Base-by-base conservation (phyloP, 1,140 invertebrate genomes). In the Drosophila virilis region DNA sequence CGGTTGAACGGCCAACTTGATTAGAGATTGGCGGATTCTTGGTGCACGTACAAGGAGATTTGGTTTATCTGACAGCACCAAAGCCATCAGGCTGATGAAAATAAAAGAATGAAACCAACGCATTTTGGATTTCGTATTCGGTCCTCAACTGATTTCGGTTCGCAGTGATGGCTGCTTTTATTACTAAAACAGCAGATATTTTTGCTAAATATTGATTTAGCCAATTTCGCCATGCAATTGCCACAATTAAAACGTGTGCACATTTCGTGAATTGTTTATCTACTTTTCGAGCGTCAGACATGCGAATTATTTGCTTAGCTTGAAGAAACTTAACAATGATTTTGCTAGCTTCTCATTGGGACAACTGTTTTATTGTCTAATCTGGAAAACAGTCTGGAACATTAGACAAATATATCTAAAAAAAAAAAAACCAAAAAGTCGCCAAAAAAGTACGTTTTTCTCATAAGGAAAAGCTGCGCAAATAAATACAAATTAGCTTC, bases 1-100 rank as follows among this genome's bases (percentile, higher is more conserved):
- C 1, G 70, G 70, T 3, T 67, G 46, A 1, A 73, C 62, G 5
- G 70, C 70, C 38, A 73, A 22, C 70, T 73, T 73, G 38, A 73
- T 54, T 6, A 73, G 13, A 0, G 70, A 55, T 37, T 43, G 57
- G 10, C 48, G 12, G 0, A 69, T 6, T 3, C 15, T 12, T 5
- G 70, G 17, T 8, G 42, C 40, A 55, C 46, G 62, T 1, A 55
- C 40, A 8, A 40, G 15, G 9, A 42, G 7, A 15, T 15, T 22
- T 0, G 65, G 37, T 7, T 32, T 2, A 32, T 69, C 13, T 2
- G 65, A 13, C 9, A 28, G 6, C 45, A 43, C 71, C 4, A 68
- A 17, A 13, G 72, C 38, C 8, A 54, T 5, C 22, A 74, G 9
- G 28, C 58, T 42, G 28, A 70, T 17, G 40, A 74, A 15, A 40